Conservation (phyloP, 2,888 invertebrate genomes). For the Kryphioiulus occultus region DNA sequence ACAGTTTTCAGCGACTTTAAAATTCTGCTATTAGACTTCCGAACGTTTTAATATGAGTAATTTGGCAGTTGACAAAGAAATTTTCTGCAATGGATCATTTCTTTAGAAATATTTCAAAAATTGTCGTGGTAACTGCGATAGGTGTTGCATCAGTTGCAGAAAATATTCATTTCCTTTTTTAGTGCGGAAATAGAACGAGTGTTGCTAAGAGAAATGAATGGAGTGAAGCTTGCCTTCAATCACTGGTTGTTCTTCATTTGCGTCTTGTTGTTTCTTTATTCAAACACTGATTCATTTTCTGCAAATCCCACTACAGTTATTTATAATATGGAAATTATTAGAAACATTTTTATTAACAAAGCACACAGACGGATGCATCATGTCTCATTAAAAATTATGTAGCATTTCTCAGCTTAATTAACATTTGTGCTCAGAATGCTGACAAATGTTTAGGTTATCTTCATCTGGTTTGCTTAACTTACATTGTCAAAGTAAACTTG, state of each 20-base stretch:
- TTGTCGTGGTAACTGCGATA: too few relatives aligned
- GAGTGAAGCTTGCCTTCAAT: neutral
- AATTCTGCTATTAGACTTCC: too few relatives aligned
- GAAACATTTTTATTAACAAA: neutral
- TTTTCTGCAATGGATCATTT: too few relatives aligned
- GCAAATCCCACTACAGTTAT: neutral
- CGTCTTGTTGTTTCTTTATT: neutral
- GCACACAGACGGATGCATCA: neutral
- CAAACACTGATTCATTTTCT: neutral
- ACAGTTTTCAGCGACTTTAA: too few relatives aligned
- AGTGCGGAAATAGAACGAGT: conserved; percentile 94
- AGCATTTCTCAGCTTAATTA: neutral
- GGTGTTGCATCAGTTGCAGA: neutral
- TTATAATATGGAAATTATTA: neutral
- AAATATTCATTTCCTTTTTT: neutral
- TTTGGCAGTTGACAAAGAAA: too few relatives aligned
- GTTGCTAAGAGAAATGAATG: conserved; percentile 85
- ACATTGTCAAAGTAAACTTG: neutral
- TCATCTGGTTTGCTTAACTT: neutral
- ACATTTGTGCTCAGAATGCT: neutral
- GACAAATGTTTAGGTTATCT: neutral
- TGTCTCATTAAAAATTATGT: neutral
- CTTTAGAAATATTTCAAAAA: too few relatives aligned
- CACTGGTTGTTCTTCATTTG: neutral
- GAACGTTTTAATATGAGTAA: too few relatives aligned